These are phyloP conservation scores for Callyntrura sp. DNA, from an alignment of 2,888 invertebrate genomes.

Conservation along the genomic window DNA sequence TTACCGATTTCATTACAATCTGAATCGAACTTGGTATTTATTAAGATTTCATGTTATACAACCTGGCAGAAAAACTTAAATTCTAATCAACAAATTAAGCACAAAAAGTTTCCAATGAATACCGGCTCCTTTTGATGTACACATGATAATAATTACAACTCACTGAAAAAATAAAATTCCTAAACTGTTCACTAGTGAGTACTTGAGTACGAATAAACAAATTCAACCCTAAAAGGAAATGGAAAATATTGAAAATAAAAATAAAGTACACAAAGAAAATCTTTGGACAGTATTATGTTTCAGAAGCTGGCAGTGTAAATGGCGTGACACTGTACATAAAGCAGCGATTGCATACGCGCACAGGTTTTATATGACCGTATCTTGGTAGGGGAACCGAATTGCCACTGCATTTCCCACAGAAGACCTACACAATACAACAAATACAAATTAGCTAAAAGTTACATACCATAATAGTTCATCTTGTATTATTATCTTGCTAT, in stretches of 20 bases:
- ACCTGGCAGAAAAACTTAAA: constrained; percentile 10
- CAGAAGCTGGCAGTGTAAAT: constrained; percentile 86
- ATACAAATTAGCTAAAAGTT: constrained; percentile 22
- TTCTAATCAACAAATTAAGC: not conserved
- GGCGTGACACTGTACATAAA: constrained; percentile 91
- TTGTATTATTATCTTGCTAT: too few species aligned
- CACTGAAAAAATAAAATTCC: constrained; percentile 11
- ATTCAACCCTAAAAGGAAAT: not conserved
- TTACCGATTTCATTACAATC: not conserved
- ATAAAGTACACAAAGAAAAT: constrained; percentile 17
- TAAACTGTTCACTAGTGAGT: constrained; percentile 3
- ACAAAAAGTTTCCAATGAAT: not conserved
- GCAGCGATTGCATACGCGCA: constrained; percentile 96
- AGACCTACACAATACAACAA: constrained; percentile 89
- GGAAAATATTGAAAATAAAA: constrained; percentile 45
- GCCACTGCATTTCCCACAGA: constrained; percentile 97
- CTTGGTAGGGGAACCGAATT: constrained; percentile 97
- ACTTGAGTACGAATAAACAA: not conserved
- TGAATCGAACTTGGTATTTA: not conserved
- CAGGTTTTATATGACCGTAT: constrained; percentile 96
- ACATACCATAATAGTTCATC: constrained; percentile 42
- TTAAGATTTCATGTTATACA: not conserved
- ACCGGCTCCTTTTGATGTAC: not conserved
- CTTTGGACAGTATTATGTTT: constrained; percentile 58
- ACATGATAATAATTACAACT: not conserved